These are phyloP conservation scores for Tretioscincus oriximinensis DNA, from an alignment of 2,113 vertebrate genomes.

Conservation along the genomic window DNA sequence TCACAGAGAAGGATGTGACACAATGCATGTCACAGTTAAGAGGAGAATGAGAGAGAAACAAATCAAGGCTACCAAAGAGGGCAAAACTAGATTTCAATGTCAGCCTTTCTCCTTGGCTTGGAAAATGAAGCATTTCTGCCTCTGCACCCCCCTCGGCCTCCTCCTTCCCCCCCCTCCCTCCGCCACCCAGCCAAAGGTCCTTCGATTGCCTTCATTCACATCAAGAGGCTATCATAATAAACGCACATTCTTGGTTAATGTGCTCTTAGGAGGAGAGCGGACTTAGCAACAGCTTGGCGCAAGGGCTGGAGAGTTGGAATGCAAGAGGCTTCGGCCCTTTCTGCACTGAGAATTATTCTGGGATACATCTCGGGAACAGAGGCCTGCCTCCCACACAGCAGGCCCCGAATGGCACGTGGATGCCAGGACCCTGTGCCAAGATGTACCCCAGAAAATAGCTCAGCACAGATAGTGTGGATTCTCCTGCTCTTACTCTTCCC, in stretches of 20 bases:
- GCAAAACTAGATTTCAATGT: neutral
- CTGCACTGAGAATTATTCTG: too few species aligned
- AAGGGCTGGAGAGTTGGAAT: neutral
- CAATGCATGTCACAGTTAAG: constrained; percentile 78
- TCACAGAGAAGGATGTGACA: constrained; percentile 77
- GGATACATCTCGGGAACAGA: too few species aligned
- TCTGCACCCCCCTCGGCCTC: neutral
- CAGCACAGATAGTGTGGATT: too few species aligned
- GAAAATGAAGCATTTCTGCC: too few species aligned
- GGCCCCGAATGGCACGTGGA: too few species aligned
- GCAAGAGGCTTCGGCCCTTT: neutral
- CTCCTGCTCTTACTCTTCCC: too few species aligned
- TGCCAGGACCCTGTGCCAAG: too few species aligned
- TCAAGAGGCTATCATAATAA: neutral
- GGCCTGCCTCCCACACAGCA: too few species aligned
- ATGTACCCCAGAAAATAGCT: too few species aligned
- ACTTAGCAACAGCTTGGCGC: neutral
- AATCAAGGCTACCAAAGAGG: neutral
- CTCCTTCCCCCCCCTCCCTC: too few species aligned
- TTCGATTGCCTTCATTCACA: neutral
- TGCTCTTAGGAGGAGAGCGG: neutral
- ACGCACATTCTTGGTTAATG: neutral
- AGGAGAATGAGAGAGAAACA: constrained; percentile 21
- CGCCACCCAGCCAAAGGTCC: neutral
- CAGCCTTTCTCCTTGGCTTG: neutral